phyloP scores from a whole-genome alignment of 37 sponge, comb jelly and placozoan species.

The Crambe crambe region DNA sequence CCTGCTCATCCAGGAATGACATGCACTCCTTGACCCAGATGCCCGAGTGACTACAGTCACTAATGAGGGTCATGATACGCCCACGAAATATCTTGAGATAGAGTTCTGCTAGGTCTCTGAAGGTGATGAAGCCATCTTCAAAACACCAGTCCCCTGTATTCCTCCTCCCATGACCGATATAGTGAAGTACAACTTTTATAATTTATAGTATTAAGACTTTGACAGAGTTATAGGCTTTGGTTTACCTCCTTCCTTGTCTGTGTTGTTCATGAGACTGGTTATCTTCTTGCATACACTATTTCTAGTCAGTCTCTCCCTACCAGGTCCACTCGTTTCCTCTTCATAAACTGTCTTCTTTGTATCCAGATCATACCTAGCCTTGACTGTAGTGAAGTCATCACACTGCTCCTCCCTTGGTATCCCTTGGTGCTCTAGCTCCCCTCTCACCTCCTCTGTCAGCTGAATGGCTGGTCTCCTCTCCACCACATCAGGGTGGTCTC shows the following conservation, averaged over 20 bases:
- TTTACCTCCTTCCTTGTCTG: neutral
- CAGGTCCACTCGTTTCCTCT: neutral
- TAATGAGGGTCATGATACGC: constrained; percentile 40
- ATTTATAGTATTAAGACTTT: no score
- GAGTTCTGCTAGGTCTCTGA: constrained; percentile 58
- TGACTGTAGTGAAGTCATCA: constrained; percentile 21
- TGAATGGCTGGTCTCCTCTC: neutral
- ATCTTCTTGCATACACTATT: neutral
- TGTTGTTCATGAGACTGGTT: neutral
- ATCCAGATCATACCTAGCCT: constrained; percentile 1
- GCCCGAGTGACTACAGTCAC: constrained; percentile 72
- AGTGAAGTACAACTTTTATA: constrained; percentile 73
- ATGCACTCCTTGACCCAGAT: constrained; percentile 44
- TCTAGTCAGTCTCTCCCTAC: neutral
- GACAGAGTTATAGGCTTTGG: no score
- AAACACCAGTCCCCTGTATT: constrained; percentile 87
- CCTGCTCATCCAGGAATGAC: constrained; percentile 47
- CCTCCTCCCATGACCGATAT: constrained; percentile 64
- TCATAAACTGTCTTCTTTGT: neutral
- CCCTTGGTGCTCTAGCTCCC: constrained; percentile 9
- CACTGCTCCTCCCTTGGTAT: neutral
- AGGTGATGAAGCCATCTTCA: constrained; percentile 59
- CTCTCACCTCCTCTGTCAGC: constrained; percentile 2
- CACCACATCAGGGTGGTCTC: neutral
- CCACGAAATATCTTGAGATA: constrained; percentile 52